A percentile compares a stretch with the other conserved stretches of the same genome.
phyloP scores from a whole-genome alignment of 2,797 vertebrate species.

The Fundulus diaphanus region DNA sequence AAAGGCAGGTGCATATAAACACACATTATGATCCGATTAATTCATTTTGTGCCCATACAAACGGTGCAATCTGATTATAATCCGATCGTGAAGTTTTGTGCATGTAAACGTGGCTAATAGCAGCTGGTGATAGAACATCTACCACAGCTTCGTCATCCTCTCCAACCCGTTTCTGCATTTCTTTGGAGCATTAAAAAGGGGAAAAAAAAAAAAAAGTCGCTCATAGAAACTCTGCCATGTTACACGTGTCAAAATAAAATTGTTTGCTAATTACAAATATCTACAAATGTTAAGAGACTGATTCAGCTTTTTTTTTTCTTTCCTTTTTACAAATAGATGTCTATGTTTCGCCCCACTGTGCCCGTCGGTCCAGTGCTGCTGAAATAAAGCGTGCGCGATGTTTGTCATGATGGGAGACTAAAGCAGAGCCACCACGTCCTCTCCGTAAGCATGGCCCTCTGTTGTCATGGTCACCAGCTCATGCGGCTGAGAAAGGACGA shows the following conservation, averaged over 20 bases:
- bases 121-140: slow-evolving; percentile 16
- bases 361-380: slow-evolving; percentile 23
- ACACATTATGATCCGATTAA: no score
- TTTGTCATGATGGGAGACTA: slow-evolving; percentile 47
- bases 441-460: slow-evolving; percentile 78
- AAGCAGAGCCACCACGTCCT: slow-evolving; percentile 83
- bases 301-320: slow-evolving; percentile 45
- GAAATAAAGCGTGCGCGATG: slow-evolving; percentile 19
- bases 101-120: no score
- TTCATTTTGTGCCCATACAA: no score
- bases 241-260: slow-evolving; percentile 67
- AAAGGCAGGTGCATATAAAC: no score
- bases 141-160: slow-evolving; percentile 19
- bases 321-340: slow-evolving; percentile 66
- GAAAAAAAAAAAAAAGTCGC: slow-evolving; percentile 30
- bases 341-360: slow-evolving; percentile 36
- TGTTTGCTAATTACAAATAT: slow-evolving; percentile 73
- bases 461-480: slow-evolving; percentile 85
- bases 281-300: slow-evolving; percentile 59
- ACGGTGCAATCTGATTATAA: no score
- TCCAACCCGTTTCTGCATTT: slow-evolving; percentile 71
- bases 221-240: slow-evolving; percentile 64
- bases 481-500: slow-evolving; percentile 81
- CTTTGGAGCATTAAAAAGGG: slow-evolving; percentile 68
- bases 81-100: no score